Percentiles rank a stretch among this genome's conserved stretches.
Conservation (phyloP, 1,140 invertebrate genomes). For the Thaumetopoea pityocampa region DNA sequence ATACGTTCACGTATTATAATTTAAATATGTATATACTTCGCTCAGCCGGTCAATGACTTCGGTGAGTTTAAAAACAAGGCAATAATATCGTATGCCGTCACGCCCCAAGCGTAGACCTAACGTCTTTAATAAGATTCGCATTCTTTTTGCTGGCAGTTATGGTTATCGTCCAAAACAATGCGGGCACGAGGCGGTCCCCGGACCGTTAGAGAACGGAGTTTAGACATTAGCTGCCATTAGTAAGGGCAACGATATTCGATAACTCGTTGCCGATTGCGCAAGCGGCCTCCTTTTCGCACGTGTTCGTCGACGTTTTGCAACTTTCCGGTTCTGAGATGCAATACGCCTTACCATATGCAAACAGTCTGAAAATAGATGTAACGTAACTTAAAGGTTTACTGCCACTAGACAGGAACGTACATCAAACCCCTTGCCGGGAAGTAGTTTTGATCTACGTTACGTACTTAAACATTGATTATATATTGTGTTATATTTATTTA, state of each 20-base stretch:
- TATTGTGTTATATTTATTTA: too few species aligned
- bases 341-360: constrained; percentile 4
- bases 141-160: constrained; percentile 28
- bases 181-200: constrained; percentile 28
- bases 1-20: constrained; percentile 2
- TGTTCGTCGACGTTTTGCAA: constrained; percentile 47
- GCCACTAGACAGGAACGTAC: neutral
- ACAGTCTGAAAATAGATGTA: neutral
- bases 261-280: constrained; percentile 50
- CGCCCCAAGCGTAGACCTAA: constrained; percentile 7
- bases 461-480: too few species aligned
- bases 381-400: neutral
- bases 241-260: constrained; percentile 60
- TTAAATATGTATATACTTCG: constrained; percentile 3
- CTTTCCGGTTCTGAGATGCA: constrained; percentile 29
- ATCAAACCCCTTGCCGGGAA: too few species aligned
- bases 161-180: constrained; percentile 58
- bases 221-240: constrained; percentile 38
- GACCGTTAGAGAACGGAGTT: constrained; percentile 54
- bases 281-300: constrained; percentile 54
- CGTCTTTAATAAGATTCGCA: constrained; percentile 15
- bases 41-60: constrained; percentile 8
- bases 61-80: constrained; percentile 8
- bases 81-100: constrained; percentile 11
- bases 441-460: too few species aligned